Conservation (phyloP, 2,888 invertebrate species). For the Tetranychus truncatus region DNA sequence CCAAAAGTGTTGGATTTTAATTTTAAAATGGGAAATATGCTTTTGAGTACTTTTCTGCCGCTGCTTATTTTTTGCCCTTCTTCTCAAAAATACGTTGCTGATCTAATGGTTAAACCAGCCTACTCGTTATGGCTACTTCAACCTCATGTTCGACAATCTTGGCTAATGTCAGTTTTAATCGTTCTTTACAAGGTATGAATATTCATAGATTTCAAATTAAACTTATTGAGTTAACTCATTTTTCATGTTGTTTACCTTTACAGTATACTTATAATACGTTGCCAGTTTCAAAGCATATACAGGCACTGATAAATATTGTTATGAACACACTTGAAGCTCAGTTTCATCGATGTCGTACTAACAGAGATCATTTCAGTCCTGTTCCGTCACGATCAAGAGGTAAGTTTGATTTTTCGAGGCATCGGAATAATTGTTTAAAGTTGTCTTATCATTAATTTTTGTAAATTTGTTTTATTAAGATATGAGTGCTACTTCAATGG, state of each 20-base stretch:
- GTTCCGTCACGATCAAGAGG: constrained; percentile 47
- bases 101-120: constrained; percentile 33
- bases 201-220: background rate
- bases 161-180: constrained; percentile 80
- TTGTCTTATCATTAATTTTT: constrained; percentile 16
- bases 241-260: constrained; percentile 8
- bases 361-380: constrained; percentile 38
- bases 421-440: background rate
- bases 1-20: constrained; percentile 83
- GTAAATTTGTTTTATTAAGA: constrained; percentile 29
- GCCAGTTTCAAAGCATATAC: constrained; percentile 43
- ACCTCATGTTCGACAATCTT: constrained; percentile 65
- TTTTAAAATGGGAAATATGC: constrained; percentile 70
- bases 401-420: constrained; percentile 29
- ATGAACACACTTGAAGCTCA: constrained; percentile 78
- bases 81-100: constrained; percentile 42
- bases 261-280: constrained; percentile 37
- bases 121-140: constrained; percentile 77
- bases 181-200: constrained; percentile 70
- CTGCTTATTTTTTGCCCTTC: constrained; percentile 66
- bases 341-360: constrained; percentile 61
- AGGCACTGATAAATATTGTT: constrained; percentile 65
- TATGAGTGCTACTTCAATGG: constrained; percentile 34
- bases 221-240: background rate
- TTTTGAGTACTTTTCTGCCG: constrained; percentile 58